Base-by-base conservation (phyloP, 2,888 invertebrate genomes). In the Gari tellinella region DNA sequence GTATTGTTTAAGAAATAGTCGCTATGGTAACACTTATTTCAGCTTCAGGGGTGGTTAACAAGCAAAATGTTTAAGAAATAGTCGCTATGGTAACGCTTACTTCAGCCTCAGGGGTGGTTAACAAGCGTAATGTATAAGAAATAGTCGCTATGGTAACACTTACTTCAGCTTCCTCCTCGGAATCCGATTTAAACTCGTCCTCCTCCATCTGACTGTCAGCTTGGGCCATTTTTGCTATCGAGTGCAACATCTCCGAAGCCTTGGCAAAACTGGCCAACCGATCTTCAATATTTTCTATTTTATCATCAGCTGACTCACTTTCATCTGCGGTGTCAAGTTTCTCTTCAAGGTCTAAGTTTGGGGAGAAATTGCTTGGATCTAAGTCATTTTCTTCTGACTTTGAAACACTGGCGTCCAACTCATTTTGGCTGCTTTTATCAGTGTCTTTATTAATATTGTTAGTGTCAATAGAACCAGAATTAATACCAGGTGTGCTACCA, bases 111-210 rank as follows among this genome's bases (percentile, higher is more conserved):
- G 10, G 31, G 31, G 5, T 7, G 10, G 10, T 31, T 10, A 31
- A 31, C 4, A 7, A 10, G 10, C 10, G 4, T 10, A 31, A 31
- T 31, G 10, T 4, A 4, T 7, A 31, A 4, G 10, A 10, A 7
- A 31, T 10, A 31, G 10, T 31, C 10, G 4, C 10, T 10, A 31
- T 31, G 31, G 31, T 10, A 31, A 31, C 31, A 37, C 63, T 48
- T 43, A 68, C 72, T 55, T 77, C 74, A 17, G 61, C 64, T 45
- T 79, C 81, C 14, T 61, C 56, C 1, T 80, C 77, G 1, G 77
- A 77, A 38, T 77, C 75, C 41, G 75, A 75, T 46, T 67, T 72
- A 45, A 66, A 70, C 26, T 80, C 70, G 14, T 82, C 82, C n/a
- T n/a, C n/a, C 2, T 80, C 80, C 15, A 72, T 56, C 15, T 72